A percentile compares a stretch with the other conserved stretches of the same genome.
These are phyloP conservation scores for Paracentrotus lividus DNA, from an alignment of 53 echinoderm and acorn worm species.

Conservation along the genomic window DNA sequence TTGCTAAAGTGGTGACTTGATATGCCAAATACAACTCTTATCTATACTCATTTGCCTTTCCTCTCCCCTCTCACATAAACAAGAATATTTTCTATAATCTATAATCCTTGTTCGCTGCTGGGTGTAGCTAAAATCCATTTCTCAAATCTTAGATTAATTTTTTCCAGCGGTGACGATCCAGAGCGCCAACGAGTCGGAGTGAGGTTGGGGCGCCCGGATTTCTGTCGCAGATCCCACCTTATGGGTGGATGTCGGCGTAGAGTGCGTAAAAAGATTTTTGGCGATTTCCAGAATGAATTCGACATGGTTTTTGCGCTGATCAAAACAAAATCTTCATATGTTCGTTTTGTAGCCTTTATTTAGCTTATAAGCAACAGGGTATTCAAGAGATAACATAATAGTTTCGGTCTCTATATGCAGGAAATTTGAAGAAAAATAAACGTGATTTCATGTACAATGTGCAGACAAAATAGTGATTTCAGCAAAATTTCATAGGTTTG, in stretches of 20 bases:
- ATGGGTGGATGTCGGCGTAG: neutral
- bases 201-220: conserved; percentile 51
- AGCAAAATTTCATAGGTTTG: no score
- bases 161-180: conserved; percentile 27
- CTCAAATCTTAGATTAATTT: neutral
- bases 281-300: conserved; percentile 37
- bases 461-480: no score
- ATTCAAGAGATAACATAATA: neutral
- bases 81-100: neutral
- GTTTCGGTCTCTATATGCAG: no score
- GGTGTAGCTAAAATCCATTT: conserved; percentile 20
- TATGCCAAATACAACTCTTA: conserved; percentile 26
- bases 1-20: neutral
- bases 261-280: neutral
- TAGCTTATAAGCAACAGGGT: neutral
- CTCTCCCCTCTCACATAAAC: no score
- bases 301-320: conserved; percentile 1
- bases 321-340: neutral
- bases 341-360: neutral
- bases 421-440: no score
- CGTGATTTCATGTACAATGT: no score
- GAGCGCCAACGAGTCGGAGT: conserved; percentile 47
- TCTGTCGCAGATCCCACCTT: conserved; percentile 20
- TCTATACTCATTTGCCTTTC: neutral
- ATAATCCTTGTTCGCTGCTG: neutral